phyloP scores from a whole-genome alignment of 2,113 vertebrate species.

The Drymodes brunneopygia region DNA sequence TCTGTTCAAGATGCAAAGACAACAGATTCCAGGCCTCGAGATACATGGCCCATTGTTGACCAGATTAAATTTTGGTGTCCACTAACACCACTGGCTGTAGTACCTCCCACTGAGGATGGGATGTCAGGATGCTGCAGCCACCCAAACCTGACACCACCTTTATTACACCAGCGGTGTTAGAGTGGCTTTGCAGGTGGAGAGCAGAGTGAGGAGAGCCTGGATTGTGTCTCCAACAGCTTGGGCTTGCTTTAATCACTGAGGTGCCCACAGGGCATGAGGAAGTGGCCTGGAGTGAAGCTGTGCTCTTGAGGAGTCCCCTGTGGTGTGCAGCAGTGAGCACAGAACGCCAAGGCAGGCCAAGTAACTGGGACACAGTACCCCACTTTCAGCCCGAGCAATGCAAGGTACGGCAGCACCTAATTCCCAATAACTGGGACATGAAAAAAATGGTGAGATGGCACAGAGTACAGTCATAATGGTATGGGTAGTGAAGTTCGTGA shows the following conservation, averaged over 20 bases:
- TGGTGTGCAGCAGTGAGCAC: not conserved
- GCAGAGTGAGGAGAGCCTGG: not conserved
- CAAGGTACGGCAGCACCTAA: not conserved
- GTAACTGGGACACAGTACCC: not conserved
- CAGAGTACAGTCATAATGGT: not conserved
- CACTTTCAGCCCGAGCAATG: not conserved
- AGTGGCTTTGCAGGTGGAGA: not conserved
- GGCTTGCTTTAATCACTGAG: not conserved
- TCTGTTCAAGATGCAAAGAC: not conserved
- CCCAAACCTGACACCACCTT: fast-evolving
- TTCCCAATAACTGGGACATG: not conserved
- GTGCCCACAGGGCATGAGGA: not conserved
- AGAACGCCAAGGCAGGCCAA: not conserved
- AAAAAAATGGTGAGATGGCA: not conserved
- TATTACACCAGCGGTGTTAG: not conserved
- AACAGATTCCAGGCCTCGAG: not conserved
- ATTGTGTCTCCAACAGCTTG: not conserved
- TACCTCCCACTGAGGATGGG: not conserved
- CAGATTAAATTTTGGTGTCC: not conserved
- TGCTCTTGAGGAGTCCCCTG: not conserved
- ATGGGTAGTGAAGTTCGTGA: not conserved
- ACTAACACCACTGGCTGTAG: fast-evolving
- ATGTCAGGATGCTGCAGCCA: not conserved
- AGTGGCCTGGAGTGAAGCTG: not conserved
- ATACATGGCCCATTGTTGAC: fast-evolving